Evolutionary conservation across 1,140 invertebrate genomes (phyloP), one percentile per base, ranked within the genome.

Genomic region (Pseudomyrmex gracilis): DNA sequence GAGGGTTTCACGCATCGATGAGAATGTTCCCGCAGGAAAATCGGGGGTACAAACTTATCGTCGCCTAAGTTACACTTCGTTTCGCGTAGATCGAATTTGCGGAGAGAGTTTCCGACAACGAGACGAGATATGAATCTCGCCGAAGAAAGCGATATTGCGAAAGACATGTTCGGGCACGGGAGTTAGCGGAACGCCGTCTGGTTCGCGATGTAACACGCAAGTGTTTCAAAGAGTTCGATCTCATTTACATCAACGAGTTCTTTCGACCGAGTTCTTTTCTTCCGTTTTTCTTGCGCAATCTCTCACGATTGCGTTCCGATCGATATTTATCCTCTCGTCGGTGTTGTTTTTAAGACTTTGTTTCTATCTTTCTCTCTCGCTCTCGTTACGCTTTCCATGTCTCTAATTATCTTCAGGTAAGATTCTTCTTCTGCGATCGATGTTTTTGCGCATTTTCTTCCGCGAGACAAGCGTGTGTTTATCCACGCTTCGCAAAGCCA

Each of bases 331-430:
- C 57, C 57, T 0, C 15, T 0, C 15, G 2, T 1, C 55, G 15
- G 10, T 22, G 57, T 47, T n/a, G n/a, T 47, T 61, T 63, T 61
- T 10, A 47, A 74, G 47, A 20, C 34, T 34, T 34, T 7, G 34
- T 34, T 34, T 34, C 34, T 2, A 24, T 34, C 43, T 49, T n/a
- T n/a, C n/a, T n/a, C n/a, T 20, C 7, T 51, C 24, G 45, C 3
- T 7, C 47, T 47, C 22, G 73, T 77, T 49, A 77, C 63, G 74
- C 74, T 77, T 77, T 77, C 74, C 74, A 68, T 45, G 63, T 3
- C 24, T 2, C 73, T 15, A 22, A 77, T 77, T 67, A 61, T n/a
- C n/a, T 10, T 20, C 34, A 15, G 13, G 58, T 17, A 51, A 53
- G 49, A 45, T 43, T n/a, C 15, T 4, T 20, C 17, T n/a, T 13